Percentiles rank a stretch among this genome's conserved stretches.
phyloP scores from a whole-genome alignment of 2,113 vertebrate genomes.

The Cyprichromis sp. region DNA sequence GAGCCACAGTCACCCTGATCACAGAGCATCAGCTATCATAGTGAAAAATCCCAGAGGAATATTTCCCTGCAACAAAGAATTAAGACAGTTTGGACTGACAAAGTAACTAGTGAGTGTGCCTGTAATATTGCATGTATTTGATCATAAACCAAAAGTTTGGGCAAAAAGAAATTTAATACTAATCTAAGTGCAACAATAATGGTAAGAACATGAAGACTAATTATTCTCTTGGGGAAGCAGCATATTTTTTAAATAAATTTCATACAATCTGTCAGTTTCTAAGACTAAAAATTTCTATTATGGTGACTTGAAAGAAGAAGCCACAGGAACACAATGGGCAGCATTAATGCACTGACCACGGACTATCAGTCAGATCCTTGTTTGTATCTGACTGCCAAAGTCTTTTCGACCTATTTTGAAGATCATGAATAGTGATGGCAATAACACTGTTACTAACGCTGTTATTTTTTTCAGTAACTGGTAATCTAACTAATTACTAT shows the following conservation, averaged over 20 bases:
- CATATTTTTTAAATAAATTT: rapidly evolving
- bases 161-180: neutral
- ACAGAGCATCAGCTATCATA: neutral
- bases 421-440: neutral
- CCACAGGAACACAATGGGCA: neutral
- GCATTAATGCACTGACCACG: neutral
- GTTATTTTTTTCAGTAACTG: neutral
- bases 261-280: neutral
- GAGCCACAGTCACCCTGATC: neutral
- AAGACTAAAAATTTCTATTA: neutral
- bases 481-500: neutral
- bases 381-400: neutral
- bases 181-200: neutral
- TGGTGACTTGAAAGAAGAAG: neutral
- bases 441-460: neutral
- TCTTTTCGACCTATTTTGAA: rapidly evolving
- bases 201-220: neutral
- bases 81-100: neutral
- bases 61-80: neutral
- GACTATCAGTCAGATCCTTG: neutral
- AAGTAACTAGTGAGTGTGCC: neutral
- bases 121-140: neutral
- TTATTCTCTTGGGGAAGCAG: neutral
- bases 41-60: neutral
- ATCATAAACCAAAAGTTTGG: neutral